A percentile compares a stretch with the other conserved stretches of the same genome.
Evolutionary conservation across 2,113 vertebrate species (phyloP).

Genomic region (Probosciger aterrimus): DNA sequence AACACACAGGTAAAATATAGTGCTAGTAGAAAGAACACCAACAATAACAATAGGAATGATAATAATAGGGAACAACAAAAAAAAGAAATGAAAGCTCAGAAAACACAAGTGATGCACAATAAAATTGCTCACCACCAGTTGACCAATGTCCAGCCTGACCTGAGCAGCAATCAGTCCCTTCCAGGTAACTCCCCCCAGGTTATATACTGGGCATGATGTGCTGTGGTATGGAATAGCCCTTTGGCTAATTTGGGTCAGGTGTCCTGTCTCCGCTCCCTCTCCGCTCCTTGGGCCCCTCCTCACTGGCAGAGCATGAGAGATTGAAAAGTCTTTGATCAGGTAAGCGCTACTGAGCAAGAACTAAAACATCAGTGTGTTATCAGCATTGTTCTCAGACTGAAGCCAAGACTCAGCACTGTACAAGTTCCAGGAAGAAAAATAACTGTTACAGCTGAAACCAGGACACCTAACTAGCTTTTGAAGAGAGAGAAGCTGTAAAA

Average conservation of each 20-base stretch:
- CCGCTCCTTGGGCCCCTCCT: not conserved
- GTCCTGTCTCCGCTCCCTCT: not conserved
- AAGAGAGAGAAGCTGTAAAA: not conserved
- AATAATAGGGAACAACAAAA: not conserved
- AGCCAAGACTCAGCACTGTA: not conserved
- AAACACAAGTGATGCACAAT: not conserved
- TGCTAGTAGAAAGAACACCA: not conserved
- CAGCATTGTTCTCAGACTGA: not conserved
- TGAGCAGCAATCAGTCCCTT: not conserved
- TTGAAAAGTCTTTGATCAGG: not conserved
- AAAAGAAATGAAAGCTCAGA: not conserved
- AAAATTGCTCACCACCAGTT: not conserved
- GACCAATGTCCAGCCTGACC: too few species aligned
- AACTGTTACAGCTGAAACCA: not conserved
- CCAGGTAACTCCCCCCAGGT: not conserved
- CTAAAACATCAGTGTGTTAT: not conserved
- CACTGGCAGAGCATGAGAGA: not conserved
- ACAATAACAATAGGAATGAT: not conserved
- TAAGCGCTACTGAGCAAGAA: not conserved
- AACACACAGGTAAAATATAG: not conserved
- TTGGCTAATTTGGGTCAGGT: not conserved
- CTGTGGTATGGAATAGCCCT: not conserved
- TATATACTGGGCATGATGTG: not conserved
- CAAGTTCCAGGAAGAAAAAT: not conserved
- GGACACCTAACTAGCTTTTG: not conserved